Percentiles rank a stretch among this genome's conserved stretches.
Evolutionary conservation across 2,113 vertebrate species (phyloP).

Genomic region (Gasterosteus aculeatus): DNA sequence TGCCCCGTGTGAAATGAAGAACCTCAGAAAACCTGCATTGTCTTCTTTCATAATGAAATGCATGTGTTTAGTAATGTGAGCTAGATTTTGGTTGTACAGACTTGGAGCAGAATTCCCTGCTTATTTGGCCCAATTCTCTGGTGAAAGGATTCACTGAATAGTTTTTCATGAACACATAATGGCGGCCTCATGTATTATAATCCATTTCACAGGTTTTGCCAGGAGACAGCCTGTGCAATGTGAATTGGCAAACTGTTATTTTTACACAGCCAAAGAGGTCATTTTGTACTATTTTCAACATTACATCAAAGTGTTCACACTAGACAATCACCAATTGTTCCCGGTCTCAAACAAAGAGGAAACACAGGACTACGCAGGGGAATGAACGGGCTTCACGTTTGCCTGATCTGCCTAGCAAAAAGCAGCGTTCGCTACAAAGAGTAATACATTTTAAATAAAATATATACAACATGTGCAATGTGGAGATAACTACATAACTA

Average conservation of each 20-base stretch:
- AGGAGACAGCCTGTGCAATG: constrained; percentile 8
- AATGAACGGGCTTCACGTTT: constrained; percentile 7
- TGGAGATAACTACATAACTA: not conserved
- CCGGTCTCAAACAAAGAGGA: constrained; percentile 14
- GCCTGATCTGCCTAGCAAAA: not conserved
- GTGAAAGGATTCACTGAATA: constrained; percentile 17
- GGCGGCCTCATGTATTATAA: not conserved
- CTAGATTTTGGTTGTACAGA: not conserved
- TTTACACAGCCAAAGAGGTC: constrained; percentile 11
- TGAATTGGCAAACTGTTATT: constrained; percentile 9
- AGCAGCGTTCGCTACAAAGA: not conserved
- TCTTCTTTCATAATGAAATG: not conserved
- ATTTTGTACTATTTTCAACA: not conserved
- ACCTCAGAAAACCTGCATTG: not conserved
- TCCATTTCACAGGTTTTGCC: constrained; percentile 8
- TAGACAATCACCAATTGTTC: not conserved
- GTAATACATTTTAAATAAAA: not conserved
- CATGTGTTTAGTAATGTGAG: not conserved
- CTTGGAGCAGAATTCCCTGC: constrained; percentile 10
- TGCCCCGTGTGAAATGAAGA: not conserved
- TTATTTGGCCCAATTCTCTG: constrained; percentile 10
- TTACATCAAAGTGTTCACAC: constrained; percentile 10
- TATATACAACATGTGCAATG: not conserved
- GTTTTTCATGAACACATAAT: constrained; percentile 5
- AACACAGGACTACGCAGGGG: not conserved